Evolutionary conservation across 2,113 vertebrate genomes (phyloP), one percentile per base, ranked within the genome.

Genomic region (Platysternon megacephalum): DNA sequence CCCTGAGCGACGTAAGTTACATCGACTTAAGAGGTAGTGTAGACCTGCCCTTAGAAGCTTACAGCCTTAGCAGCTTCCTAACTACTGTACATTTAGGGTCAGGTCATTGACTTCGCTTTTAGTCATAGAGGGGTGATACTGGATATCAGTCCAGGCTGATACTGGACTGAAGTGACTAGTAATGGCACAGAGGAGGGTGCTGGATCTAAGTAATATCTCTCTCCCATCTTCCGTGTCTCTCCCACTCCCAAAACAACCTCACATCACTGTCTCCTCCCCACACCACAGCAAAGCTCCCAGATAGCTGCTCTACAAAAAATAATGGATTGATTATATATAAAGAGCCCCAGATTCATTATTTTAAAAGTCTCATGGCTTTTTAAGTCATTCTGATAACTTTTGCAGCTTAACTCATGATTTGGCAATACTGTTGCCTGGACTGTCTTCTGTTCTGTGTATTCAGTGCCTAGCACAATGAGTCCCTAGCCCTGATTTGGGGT

Each of bases 21-120:
- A 14, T 61, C 5, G 29, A 32, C 11, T 32, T 32, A 61, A 61
- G 56, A 6, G 11, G 56, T 29, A 61, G 56, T 32, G 29, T 61
- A 32, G 28, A 32, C 56, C 28, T 61, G 28, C 28, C 55, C 24
- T 82, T 92, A 86, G 86, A 94, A 91, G 88, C 88, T 95, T 96
- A 65, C 28, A 94, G 86, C 65, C 91, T 93, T 94, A 93, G 92
- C 2, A 5, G 84, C 78, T 95, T 95, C 86, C 83, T 90, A 94
- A 93, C 9, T 84, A 46, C 44, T 8, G 44, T 46, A 78, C 89
- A 53, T 87, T 94, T 55, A 83, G 52, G 89, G 84, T n/a, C 32
- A 56, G 79, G 88, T 89, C 79, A 89, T 65, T 93, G 21, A 58
- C 93, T 58, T 19, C 89, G 86, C 79, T 72, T 94, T 93, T 87